Percentiles rank a stretch among this genome's conserved stretches.
Evolutionary conservation across 64 coral and sea anemone genomes (phyloP).

Genomic region (Pocillopora verrucosa): DNA sequence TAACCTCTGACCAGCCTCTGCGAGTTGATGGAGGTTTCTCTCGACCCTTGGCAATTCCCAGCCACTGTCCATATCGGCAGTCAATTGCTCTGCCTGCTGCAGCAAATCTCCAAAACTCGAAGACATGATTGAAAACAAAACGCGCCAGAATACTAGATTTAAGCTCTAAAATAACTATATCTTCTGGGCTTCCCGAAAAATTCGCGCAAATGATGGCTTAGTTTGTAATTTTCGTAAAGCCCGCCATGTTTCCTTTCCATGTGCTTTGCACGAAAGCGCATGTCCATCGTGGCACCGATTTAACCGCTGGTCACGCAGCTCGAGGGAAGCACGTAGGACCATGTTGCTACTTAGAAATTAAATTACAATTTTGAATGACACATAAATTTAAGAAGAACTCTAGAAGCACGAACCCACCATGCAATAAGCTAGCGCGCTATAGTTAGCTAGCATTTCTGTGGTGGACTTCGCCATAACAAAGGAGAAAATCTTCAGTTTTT

Average conservation of each 20-base stretch:
- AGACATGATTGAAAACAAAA: constrained; percentile 47
- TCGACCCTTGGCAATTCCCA: constrained; percentile 92
- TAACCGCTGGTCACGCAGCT: not conserved
- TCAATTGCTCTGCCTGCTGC: constrained; percentile 95
- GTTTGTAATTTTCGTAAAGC: constrained; percentile 61
- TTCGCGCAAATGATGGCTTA: not conserved
- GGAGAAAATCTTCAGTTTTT: too few species aligned
- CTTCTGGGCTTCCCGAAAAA: not conserved
- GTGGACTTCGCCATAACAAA: too few species aligned
- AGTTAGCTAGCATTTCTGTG: too few species aligned
- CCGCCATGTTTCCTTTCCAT: constrained; percentile 75
- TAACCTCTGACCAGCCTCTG: constrained; percentile 87
- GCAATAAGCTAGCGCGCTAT: too few species aligned
- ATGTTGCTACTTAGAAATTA: too few species aligned
- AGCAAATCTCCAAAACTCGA: constrained; percentile 93
- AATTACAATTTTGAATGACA: too few species aligned
- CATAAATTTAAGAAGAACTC: too few species aligned
- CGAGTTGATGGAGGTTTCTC: constrained; percentile 91
- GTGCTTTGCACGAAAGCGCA: constrained; percentile 11
- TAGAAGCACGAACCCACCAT: too few species aligned
- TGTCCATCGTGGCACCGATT: not conserved
- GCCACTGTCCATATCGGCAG: constrained; percentile 96
- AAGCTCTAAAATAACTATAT: not conserved
- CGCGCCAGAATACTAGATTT: not conserved
- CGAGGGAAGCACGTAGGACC: too few species aligned